Percentiles rank a stretch among this genome's conserved stretches.
These are phyloP conservation scores for Hozukius guyotensis DNA, from an alignment of 2,797 vertebrate genomes.

Conservation along the genomic window DNA sequence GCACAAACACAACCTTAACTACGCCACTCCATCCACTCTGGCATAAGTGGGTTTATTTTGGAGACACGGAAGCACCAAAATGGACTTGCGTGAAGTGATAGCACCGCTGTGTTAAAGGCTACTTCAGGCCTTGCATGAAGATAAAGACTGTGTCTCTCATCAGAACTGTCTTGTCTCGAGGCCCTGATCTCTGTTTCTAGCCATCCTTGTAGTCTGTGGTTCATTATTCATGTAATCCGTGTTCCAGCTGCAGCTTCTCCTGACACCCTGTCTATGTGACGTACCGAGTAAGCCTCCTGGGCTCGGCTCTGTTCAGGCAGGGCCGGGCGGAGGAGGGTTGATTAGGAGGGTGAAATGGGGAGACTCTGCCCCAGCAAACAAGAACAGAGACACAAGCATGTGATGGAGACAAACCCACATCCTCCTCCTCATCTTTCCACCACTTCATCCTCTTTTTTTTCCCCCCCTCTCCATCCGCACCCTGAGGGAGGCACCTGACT, in stretches of 20 bases:
- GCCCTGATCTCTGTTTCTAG: slow-evolving; percentile 66
- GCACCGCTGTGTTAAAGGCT: slow-evolving; percentile 8
- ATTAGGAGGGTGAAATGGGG: slow-evolving; percentile 52
- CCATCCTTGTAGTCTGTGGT: slow-evolving; percentile 73
- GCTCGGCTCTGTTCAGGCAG: slow-evolving; percentile 42
- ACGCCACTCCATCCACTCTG: not conserved
- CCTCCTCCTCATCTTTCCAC: slow-evolving; percentile 19
- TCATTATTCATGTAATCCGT: slow-evolving; percentile 84
- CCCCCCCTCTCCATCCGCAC: slow-evolving; percentile 35
- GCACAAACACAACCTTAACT: slow-evolving; percentile 18
- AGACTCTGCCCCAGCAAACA: slow-evolving; percentile 66
- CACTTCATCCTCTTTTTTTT: slow-evolving; percentile 11
- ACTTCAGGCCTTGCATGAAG: slow-evolving; percentile 14
- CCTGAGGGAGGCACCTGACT: slow-evolving; percentile 73
- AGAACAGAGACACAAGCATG: slow-evolving; percentile 50
- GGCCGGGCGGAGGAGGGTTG: slow-evolving; percentile 43
- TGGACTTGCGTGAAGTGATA: slow-evolving; percentile 19
- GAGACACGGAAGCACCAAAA: slow-evolving; percentile 19
- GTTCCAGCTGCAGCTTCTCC: slow-evolving; percentile 77
- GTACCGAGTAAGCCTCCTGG: slow-evolving; percentile 70
- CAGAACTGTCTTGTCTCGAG: slow-evolving; percentile 48
- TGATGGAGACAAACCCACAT: slow-evolving; percentile 57
- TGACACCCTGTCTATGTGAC: slow-evolving; percentile 79
- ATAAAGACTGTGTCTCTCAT: slow-evolving; percentile 45
- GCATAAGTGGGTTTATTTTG: slow-evolving; percentile 32